These are phyloP conservation scores for Alosa alosa DNA, from an alignment of 2,113 vertebrate genomes.

Conservation along the genomic window DNA sequence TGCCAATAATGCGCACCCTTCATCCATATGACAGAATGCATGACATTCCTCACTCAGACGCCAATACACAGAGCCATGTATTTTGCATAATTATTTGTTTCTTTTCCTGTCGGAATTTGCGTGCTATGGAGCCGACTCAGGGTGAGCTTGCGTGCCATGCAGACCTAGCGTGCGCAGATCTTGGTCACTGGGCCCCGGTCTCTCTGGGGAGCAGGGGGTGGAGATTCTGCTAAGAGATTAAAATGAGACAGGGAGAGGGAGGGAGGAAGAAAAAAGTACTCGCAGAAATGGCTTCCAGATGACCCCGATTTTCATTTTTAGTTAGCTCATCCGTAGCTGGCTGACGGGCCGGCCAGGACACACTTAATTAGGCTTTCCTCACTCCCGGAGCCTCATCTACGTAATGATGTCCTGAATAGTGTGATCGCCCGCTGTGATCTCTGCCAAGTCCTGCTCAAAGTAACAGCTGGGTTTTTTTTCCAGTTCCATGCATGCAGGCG, in stretches of 20 bases:
- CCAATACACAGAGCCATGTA: conserved; percentile 51
- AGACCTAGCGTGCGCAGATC: conserved; percentile 66
- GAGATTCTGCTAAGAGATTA: conserved; percentile 67
- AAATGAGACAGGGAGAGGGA: conserved; percentile 64
- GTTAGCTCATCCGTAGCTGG: conserved; percentile 58
- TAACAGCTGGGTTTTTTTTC: background rate
- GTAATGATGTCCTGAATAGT: conserved; percentile 19
- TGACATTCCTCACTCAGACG: conserved; percentile 53
- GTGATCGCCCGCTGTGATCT: background rate
- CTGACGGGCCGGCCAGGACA: conserved; percentile 45
- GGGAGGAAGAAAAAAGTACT: conserved; percentile 57
- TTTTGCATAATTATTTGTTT: conserved; percentile 61
- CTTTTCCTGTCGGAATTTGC: conserved; percentile 54
- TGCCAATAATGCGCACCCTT: background rate
- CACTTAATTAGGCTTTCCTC: conserved; percentile 41
- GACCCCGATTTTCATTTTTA: conserved; percentile 61
- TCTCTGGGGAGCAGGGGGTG: conserved; percentile 64
- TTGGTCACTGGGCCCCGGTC: conserved; percentile 66
- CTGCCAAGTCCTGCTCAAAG: background rate
- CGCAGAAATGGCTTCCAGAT: conserved; percentile 78
- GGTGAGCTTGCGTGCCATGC: conserved; percentile 73
- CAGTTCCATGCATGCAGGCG: background rate
- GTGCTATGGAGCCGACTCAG: conserved; percentile 43
- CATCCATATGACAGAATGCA: conserved; percentile 34
- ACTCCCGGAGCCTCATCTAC: conserved; percentile 28